Conservation (phyloP, 2,113 vertebrate genomes). For the Coptodon rendalli region DNA sequence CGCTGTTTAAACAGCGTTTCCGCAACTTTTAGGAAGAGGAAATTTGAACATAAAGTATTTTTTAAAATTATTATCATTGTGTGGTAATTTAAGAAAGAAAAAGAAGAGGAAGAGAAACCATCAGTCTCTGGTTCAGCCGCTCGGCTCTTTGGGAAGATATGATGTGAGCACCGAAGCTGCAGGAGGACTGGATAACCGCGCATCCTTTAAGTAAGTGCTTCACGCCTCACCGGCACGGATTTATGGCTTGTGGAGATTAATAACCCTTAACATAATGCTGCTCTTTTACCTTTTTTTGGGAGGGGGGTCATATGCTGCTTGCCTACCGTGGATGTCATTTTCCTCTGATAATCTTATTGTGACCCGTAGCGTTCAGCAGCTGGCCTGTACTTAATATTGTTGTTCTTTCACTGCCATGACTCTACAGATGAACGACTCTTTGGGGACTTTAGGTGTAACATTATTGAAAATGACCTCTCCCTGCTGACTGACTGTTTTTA, state of each 20-base stretch:
- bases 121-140: background rate
- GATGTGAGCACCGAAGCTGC: background rate
- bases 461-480: background rate
- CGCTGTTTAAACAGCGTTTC: background rate
- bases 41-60: background rate
- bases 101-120: background rate
- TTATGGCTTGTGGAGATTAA: background rate
- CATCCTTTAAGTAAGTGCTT: constrained; percentile 4
- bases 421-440: background rate
- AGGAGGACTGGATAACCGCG: background rate
- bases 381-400: background rate
- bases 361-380: background rate
- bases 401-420: background rate
- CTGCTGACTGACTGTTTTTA: background rate
- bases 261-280: background rate
- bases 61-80: background rate
- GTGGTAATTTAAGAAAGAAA: background rate
- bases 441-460: background rate
- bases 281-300: background rate
- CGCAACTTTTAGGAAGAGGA: background rate
- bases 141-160: background rate
- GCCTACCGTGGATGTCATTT: background rate
- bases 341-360: background rate
- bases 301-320: background rate
- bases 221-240: background rate